Evolutionary conservation across 2,888 invertebrate species (phyloP), one percentile per base, ranked within the genome.

Genomic region (Cremastinae sp.): DNA sequence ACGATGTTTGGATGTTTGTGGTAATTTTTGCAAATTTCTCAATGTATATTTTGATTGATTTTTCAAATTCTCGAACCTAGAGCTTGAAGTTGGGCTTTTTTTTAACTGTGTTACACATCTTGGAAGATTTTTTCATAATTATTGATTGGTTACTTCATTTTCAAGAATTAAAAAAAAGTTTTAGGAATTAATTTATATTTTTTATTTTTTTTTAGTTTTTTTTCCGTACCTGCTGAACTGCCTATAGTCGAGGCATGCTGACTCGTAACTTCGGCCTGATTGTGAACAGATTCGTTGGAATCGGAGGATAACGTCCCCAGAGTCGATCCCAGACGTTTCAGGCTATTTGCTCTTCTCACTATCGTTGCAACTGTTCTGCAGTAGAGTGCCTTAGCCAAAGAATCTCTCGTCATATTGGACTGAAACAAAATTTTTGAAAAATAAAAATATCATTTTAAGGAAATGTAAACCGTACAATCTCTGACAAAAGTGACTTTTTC

Each of bases 351-450:
- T 84, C 98, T 92, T 39, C 97, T 93, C 28, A 98, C 96, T 83
- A 98, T 97, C 18, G 98, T 97, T 14, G 97, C 97, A 14, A 98
- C 97, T 8, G 97, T 97, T 82, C 98, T 95, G 89, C 97, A 97
- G 90, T 98, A 98, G 37, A 98, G 92, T 14, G 98, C 97, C 90
- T 97, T 96, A 37, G 97, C 96, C 82, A 97, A 91, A 74, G 96
- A 95, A 90, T 98, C 96, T 82, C 97, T 92, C n/a, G 96, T 95
- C 92, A 94, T 93, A 86, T 96, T 95, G 9, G 97, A 96, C 93
- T 93, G 18, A 2, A 9, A 66, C 20, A 16, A n/a, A 8, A 20
- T 37, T 16, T 9, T 59, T n/a, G 43, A 10, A 14, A 43, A 14
- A 43, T 39, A n/a, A n/a, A n/a, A n/a, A n/a, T n/a, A n/a, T n/a